phyloP scores from a whole-genome alignment of 2,888 invertebrate genomes.

The Tachystola acroxantha region DNA sequence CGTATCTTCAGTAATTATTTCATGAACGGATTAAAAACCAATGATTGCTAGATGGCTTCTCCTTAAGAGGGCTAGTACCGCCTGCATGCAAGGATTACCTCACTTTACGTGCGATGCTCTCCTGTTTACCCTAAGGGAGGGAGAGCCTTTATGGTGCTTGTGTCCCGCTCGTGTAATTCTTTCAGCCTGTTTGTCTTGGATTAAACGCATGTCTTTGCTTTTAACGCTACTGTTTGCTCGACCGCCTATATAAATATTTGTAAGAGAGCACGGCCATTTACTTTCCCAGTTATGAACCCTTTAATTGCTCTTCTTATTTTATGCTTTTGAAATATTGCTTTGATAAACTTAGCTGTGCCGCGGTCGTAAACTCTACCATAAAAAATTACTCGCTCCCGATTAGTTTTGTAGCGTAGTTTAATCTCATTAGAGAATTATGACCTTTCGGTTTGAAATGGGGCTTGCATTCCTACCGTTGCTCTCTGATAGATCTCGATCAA shows the following conservation, averaged over 20 bases:
- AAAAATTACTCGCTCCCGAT: slow-evolving; percentile 40
- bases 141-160: slow-evolving; percentile 54
- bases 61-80: slow-evolving; percentile 52
- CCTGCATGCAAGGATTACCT: slow-evolving; percentile 57
- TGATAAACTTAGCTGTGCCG: slow-evolving; percentile 51
- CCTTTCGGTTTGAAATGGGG: slow-evolving; percentile 43
- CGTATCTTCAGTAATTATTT: too few species aligned
- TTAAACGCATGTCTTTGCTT: slow-evolving; percentile 73
- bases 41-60: too few species aligned
- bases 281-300: slow-evolving; percentile 57
- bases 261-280: slow-evolving; percentile 57
- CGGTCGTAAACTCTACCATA: slow-evolving; percentile 52
- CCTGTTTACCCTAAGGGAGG: slow-evolving; percentile 54
- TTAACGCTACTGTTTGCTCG: slow-evolving; percentile 70
- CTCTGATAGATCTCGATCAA: slow-evolving; percentile 43
- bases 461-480: slow-evolving; percentile 27
- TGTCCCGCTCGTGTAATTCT: slow-evolving; percentile 65
- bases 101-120: slow-evolving; percentile 48
- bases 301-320: slow-evolving; percentile 69
- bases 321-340: slow-evolving; percentile 59
- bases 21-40: too few species aligned
- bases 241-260: slow-evolving; percentile 67
- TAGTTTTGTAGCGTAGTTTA: slow-evolving; percentile 31
- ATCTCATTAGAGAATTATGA: slow-evolving; percentile 47
- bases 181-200: slow-evolving; percentile 70